These are phyloP conservation scores for Pterostichus niger DNA, from an alignment of 2,888 invertebrate genomes.

Conservation along the genomic window DNA sequence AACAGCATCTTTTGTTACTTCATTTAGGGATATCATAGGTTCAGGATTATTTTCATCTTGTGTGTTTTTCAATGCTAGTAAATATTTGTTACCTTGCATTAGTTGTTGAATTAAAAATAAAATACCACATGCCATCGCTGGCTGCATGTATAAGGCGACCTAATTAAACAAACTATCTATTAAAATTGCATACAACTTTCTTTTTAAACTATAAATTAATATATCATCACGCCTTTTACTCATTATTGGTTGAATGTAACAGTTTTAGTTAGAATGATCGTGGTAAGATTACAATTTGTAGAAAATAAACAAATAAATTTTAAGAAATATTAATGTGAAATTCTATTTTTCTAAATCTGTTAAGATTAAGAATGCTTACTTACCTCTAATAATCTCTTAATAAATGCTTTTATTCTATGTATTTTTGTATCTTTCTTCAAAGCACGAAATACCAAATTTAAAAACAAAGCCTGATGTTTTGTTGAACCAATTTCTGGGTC, in stretches of 20 bases:
- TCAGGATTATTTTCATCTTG: slow-evolving; percentile 68
- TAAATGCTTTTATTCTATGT: slow-evolving; percentile 87
- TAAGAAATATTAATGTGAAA: no score
- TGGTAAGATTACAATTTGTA: no score
- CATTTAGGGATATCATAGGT: slow-evolving; percentile 69
- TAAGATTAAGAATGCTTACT: slow-evolving; percentile 49
- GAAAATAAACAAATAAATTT: no score
- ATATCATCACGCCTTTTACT: no score
- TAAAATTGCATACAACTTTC: no score
- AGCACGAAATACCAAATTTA: slow-evolving; percentile 93
- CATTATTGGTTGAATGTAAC: no score
- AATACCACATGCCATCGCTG: slow-evolving; percentile 90
- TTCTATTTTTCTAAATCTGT: no score
- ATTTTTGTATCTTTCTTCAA: slow-evolving; percentile 88
- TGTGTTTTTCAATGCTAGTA: slow-evolving; percentile 72
- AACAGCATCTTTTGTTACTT: slow-evolving; percentile 72
- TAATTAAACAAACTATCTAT: slow-evolving; percentile 71
- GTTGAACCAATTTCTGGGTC: slow-evolving; percentile 86
- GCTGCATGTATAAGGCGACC: slow-evolving; percentile 84
- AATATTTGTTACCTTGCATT: slow-evolving; percentile 74
- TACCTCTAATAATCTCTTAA: slow-evolving; percentile 90
- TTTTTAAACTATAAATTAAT: no score
- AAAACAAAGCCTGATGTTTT: slow-evolving; percentile 87
- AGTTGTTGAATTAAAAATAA: slow-evolving; percentile 89
- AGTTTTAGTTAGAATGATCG: no score